Base-by-base conservation (phyloP, 2,888 invertebrate species). In the Eilema griseolum region DNA sequence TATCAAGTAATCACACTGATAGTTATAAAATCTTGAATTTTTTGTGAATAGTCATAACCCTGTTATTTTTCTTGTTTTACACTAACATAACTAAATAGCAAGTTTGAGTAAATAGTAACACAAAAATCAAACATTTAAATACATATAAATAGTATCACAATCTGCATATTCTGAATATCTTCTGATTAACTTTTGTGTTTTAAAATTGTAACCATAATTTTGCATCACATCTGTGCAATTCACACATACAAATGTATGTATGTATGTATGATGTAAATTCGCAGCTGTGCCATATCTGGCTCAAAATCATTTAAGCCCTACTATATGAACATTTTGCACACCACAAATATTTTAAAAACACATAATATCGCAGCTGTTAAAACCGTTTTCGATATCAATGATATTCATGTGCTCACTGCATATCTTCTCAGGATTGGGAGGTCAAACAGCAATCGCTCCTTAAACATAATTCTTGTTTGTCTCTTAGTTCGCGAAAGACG, bases 191-290 rank as follows among this genome's bases (percentile, higher is more conserved):
- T n/a, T 52, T 52, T 52, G n/a, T 10, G 10, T 52, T 52, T n/a
- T 10, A n/a, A 52, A 46, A 8, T n/a, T 52, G 2, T 41, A 52
- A n/a, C 10, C 52, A 52, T n/a, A 46, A 46, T 52, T 52, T n/a
- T 52, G 52, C n/a, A 52, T 46, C 46, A 46, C 46, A 46, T 52
- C 52, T 52, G 52, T 52, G 52, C 52, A n/a, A 52, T n/a, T 52
- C n/a, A 46, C 20, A 20, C 20, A 52, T n/a, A 52, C n/a, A n/a
- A n/a, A n/a, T n/a, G 52, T 52, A n/a, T 8, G n/a, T n/a, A 52
- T 52, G 8, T n/a, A 52, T 52, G 52, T 52, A n/a, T 3, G 11
- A 12, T 52, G n/a, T 52, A 8, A n/a, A 52, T 52, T 52, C n/a
- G 8, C 52, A 52, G n/a, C 52, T n/a, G 52, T 52, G 20, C 10